phyloP scores from a whole-genome alignment of 2,113 vertebrate genomes.

The Caranx melampygus region DNA sequence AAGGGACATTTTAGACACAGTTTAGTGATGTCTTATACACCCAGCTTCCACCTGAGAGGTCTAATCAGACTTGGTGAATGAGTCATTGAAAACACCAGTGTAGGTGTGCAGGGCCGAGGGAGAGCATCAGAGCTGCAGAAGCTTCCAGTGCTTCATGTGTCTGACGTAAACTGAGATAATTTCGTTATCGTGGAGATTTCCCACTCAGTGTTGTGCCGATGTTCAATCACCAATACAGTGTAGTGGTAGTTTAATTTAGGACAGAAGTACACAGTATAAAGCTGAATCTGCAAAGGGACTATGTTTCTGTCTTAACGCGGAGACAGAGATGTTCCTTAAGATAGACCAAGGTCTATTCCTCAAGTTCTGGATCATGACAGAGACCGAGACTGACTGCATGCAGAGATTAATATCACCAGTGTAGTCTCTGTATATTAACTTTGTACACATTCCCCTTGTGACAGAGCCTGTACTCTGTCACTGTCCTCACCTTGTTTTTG shows the following conservation, averaged over 20 bases:
- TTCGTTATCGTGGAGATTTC: neutral
- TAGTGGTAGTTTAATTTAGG: neutral
- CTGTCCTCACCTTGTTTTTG: slow-evolving; percentile 42
- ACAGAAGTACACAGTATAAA: slow-evolving; percentile 19
- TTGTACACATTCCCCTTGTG: slow-evolving; percentile 24
- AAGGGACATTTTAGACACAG: neutral
- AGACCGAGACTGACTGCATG: slow-evolving; percentile 22
- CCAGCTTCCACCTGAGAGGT: slow-evolving; percentile 3
- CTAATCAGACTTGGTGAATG: neutral
- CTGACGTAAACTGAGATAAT: neutral
- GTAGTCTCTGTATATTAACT: slow-evolving; percentile 22
- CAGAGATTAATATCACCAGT: slow-evolving; percentile 46
- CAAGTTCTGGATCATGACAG: slow-evolving; percentile 8
- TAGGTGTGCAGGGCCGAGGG: neutral
- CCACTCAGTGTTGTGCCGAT: neutral
- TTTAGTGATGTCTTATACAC: slow-evolving; percentile 6
- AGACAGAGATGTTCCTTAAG: slow-evolving; percentile 17
- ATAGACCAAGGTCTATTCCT: slow-evolving; percentile 24
- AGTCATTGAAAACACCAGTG: neutral
- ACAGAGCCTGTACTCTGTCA: slow-evolving; percentile 42
- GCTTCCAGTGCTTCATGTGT: slow-evolving; percentile 43
- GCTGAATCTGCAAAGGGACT: slow-evolving; percentile 7
- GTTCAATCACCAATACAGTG: neutral
- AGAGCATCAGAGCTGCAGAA: neutral
- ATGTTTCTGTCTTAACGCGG: neutral